A percentile compares a stretch with the other conserved stretches of the same genome.
Conservation (phyloP, 2,797 vertebrate species). For the Tapera naevia region DNA sequence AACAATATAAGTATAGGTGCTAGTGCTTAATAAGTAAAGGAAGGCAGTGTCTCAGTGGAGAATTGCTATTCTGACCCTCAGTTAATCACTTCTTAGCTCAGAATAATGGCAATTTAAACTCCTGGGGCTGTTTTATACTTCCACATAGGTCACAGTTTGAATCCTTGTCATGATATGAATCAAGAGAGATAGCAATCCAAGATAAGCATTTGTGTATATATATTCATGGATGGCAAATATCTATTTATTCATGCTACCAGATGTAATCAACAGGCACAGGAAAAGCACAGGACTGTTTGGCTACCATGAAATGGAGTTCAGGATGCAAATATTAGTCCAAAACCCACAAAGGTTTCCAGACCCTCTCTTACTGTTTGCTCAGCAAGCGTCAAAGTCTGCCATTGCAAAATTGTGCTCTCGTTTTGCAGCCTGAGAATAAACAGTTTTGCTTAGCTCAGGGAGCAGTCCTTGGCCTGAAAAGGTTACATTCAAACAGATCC, state of each 20-base stretch:
- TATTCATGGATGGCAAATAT: background rate
- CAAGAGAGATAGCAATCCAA: background rate
- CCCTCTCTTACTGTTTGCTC: background rate
- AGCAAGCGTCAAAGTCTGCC: background rate
- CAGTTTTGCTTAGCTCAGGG: background rate
- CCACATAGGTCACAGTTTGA: background rate
- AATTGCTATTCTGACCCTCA: background rate
- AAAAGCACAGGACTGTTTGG: background rate
- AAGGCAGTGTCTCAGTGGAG: background rate
- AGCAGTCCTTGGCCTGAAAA: background rate
- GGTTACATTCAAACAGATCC: background rate
- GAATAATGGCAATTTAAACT: background rate
- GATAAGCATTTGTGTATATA: background rate
- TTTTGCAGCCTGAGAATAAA: background rate
- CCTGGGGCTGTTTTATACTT: background rate
- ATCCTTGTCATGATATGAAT: background rate
- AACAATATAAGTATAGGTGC: too few relatives aligned
- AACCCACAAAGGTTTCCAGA: background rate
- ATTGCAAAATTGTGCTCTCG: background rate
- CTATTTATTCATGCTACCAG: background rate
- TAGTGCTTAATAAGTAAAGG: background rate
- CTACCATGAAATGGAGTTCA: background rate
- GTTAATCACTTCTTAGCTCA: background rate
- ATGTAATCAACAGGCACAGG: background rate
- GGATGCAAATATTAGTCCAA: background rate